Evolutionary conservation across 2,113 vertebrate genomes (phyloP), one percentile per base, ranked within the genome.

Genomic region (Calonectris borealis): DNA sequence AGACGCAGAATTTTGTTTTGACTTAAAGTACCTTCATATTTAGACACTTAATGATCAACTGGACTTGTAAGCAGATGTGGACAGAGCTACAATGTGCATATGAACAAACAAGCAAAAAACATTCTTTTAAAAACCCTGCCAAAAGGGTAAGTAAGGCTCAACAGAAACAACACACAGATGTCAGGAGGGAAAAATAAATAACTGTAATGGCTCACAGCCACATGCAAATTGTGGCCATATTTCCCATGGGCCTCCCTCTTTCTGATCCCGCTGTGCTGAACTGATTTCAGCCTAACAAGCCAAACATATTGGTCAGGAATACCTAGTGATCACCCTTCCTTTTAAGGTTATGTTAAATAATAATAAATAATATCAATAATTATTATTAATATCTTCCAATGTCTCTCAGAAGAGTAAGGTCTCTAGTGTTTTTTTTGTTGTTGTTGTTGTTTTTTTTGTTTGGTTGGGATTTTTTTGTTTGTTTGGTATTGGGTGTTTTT

Each of bases 111-210:
- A 93, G 38, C 31, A 76, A 75, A 96, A 52, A 49, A 12, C 51
- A 38, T 77, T 69, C 65, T 83, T 91, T 84, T 69, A 84, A 93
- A 90, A 88, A 27, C 7, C 19, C 18, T 86, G 80, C 94, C 95
- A 93, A 92, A 93, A 87, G 94, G 77, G 77, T 93, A 96, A 96
- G 90, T n/a, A 64, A 88, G 69, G 61, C 94, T 93, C 52, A 94
- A 93, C 8, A 86, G 80, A 93, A 95, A 96, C 66, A 88, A 78
- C 65, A 90, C 60, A 84, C 91, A 97, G 83, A 95, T 96, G 95
- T 95, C 86, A 88, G 52, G 52, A 92, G 86, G 69, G 94, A 91
- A 94, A 92, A 92, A 92, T 78, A 95, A 96, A 31, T 82, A 93
- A 89, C 91, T 54, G 65, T 58, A 91, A 82, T 92, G 94, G 94